These are phyloP conservation scores for Dinocampus coccinellae DNA, from an alignment of 2,888 invertebrate species.

Conservation along the genomic window DNA sequence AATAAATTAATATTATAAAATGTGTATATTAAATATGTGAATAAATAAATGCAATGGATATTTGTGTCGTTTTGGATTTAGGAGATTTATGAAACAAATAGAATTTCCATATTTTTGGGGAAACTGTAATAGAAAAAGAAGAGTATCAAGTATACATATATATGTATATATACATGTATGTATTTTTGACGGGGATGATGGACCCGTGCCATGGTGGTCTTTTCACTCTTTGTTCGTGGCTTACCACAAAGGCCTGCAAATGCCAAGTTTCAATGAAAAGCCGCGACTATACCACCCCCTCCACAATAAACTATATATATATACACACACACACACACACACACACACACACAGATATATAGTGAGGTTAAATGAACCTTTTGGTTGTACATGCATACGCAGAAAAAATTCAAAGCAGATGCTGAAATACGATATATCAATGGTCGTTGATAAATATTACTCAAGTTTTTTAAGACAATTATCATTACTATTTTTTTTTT, in stretches of 20 bases:
- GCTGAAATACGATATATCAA: slow-evolving; percentile 64
- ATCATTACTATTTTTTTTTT: slow-evolving; percentile 20
- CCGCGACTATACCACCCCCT: slow-evolving; percentile 48
- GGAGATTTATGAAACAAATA: slow-evolving; percentile 16
- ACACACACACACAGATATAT: not conserved
- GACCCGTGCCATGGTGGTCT: slow-evolving; percentile 32
- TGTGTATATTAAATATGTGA: not conserved
- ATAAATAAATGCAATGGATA: not conserved
- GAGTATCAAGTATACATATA: slow-evolving; percentile 13
- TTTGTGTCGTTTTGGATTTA: slow-evolving; percentile 11
- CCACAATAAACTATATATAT: not conserved
- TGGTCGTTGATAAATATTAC: slow-evolving; percentile 46
- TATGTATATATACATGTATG: slow-evolving; percentile 1
- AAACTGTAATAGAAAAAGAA: slow-evolving; percentile 8
- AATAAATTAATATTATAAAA: too few species aligned
- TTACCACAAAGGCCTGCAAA: slow-evolving; percentile 68
- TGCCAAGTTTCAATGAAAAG: slow-evolving; percentile 64
- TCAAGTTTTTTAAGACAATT: slow-evolving; percentile 50
- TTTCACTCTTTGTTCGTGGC: slow-evolving; percentile 60
- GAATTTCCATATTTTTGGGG: slow-evolving; percentile 30
- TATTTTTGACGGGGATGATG: slow-evolving; percentile 6
- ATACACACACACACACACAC: too few species aligned
- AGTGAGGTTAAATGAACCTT: slow-evolving; percentile 37
- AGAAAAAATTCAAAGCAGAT: slow-evolving; percentile 60
- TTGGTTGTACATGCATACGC: slow-evolving; percentile 3